A percentile compares a stretch with the other conserved stretches of the same genome.
Evolutionary conservation across 2,888 invertebrate species (phyloP).

Genomic region (Pristionchus entomophagus): DNA sequence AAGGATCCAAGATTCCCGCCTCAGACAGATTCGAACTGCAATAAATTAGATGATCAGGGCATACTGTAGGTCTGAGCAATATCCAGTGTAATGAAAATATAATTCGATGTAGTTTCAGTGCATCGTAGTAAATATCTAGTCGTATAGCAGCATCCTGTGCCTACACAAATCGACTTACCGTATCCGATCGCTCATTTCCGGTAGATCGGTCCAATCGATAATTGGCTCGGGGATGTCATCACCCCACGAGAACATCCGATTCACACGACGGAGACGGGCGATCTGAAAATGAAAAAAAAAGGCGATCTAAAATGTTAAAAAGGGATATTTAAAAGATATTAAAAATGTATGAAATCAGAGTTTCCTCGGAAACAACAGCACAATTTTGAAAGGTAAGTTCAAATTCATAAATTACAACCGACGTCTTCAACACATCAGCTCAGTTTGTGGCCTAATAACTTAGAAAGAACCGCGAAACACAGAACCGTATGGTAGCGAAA

Average conservation of each 20-base stretch:
- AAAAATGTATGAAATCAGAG: too few relatives aligned
- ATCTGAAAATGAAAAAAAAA: constrained; percentile 54
- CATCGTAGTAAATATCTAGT: too few relatives aligned
- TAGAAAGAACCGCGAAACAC: not conserved
- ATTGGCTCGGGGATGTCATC: constrained; percentile 70
- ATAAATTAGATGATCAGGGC: not conserved
- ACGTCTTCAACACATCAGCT: not conserved
- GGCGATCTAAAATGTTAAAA: too few relatives aligned
- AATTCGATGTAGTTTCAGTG: too few relatives aligned
- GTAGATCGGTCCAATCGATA: constrained; percentile 64
- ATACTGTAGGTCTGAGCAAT: too few relatives aligned
- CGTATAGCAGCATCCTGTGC: too few relatives aligned
- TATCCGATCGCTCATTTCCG: constrained; percentile 52
- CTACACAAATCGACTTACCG: too few relatives aligned
- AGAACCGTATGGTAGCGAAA: not conserved
- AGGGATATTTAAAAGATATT: too few relatives aligned
- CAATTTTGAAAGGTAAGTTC: too few relatives aligned
- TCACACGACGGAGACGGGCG: constrained; percentile 59
- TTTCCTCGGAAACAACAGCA: too few relatives aligned
- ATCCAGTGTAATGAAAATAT: too few relatives aligned
- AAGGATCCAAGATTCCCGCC: constrained; percentile 82
- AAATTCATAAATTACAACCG: not conserved
- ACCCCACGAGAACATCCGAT: constrained; percentile 73
- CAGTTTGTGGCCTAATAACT: too few relatives aligned
- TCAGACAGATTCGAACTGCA: not conserved